Conservation (phyloP, 2,113 vertebrate genomes). For the Sturnus vulgaris region DNA sequence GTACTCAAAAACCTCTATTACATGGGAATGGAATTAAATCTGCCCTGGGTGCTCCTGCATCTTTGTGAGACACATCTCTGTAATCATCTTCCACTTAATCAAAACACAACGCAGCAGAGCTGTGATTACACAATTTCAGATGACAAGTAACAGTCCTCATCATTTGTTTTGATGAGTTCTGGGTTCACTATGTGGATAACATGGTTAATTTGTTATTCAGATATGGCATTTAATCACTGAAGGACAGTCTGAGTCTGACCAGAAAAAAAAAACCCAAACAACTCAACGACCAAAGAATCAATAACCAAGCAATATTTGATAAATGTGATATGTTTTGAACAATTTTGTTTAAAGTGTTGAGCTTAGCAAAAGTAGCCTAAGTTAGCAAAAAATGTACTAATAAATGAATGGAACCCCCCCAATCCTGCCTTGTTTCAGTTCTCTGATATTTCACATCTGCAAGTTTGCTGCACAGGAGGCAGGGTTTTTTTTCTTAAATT, state of each 20-base stretch:
- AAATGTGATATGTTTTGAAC: background rate
- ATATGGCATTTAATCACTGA: conserved; percentile 16
- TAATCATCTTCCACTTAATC: conserved; percentile 46
- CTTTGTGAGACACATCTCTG: background rate
- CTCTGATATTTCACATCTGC: background rate
- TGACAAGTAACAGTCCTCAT: background rate
- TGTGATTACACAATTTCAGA: conserved; percentile 40
- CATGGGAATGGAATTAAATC: background rate
- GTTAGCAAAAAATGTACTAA: background rate
- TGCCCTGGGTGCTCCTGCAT: background rate
- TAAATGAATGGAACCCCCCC: background rate
- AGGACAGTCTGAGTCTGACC: background rate
- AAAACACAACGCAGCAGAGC: conserved; percentile 16
- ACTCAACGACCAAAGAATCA: background rate
- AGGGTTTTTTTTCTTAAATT: background rate
- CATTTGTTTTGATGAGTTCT: conserved; percentile 16
- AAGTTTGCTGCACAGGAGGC: background rate
- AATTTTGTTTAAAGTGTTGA: background rate
- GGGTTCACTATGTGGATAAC: background rate
- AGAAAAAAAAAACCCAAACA: background rate
- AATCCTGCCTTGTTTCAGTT: background rate
- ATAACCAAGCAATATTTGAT: background rate
- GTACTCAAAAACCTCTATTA: background rate
- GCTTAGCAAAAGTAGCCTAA: background rate
- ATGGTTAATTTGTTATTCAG: conserved; percentile 6